Conservation (phyloP, 2,888 invertebrate genomes). For the Portevinia maculata region DNA sequence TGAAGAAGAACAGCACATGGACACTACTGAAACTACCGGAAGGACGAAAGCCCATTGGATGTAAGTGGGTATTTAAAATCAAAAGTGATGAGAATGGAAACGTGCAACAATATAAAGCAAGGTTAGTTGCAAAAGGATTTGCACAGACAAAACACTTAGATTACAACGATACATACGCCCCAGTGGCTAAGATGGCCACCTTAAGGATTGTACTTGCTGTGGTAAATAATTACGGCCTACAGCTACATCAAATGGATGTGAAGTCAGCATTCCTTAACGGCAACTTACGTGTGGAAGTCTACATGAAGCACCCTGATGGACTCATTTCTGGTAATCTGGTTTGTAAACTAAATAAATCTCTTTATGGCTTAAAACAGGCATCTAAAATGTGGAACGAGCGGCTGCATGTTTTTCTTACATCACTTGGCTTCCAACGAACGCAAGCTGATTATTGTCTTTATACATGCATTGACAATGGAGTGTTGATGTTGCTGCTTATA, state of each 20-base stretch:
- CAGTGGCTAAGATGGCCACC: constrained; percentile 48
- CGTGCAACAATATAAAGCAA: too few relatives aligned
- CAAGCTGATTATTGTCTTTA: constrained; percentile 23
- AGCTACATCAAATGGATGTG: constrained; percentile 51
- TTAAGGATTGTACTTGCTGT: constrained; percentile 36
- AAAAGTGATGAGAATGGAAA: constrained; percentile 24
- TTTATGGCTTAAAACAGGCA: constrained; percentile 67
- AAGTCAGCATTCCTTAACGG: constrained; percentile 51
- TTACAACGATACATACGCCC: constrained; percentile 52
- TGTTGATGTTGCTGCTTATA: background rate
- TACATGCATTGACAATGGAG: background rate
- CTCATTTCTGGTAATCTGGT: constrained; percentile 22
- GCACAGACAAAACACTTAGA: constrained; percentile 40
- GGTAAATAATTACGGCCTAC: constrained; percentile 15
- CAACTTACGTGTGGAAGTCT: constrained; percentile 13
- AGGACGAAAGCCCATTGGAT: constrained; percentile 12
- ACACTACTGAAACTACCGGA: constrained; percentile 33
- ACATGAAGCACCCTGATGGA: constrained; percentile 29
- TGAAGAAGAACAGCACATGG: constrained; percentile 65
- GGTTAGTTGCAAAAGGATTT: constrained; percentile 42
- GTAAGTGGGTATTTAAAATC: constrained; percentile 29
- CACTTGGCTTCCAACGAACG: background rate
- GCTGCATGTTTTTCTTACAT: background rate
- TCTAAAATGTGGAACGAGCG: constrained; percentile 50
- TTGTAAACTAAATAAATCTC: constrained; percentile 45